Evolutionary conservation across 2,797 vertebrate genomes (phyloP), one percentile per base, ranked within the genome.

Genomic region (Hozukius guyotensis): DNA sequence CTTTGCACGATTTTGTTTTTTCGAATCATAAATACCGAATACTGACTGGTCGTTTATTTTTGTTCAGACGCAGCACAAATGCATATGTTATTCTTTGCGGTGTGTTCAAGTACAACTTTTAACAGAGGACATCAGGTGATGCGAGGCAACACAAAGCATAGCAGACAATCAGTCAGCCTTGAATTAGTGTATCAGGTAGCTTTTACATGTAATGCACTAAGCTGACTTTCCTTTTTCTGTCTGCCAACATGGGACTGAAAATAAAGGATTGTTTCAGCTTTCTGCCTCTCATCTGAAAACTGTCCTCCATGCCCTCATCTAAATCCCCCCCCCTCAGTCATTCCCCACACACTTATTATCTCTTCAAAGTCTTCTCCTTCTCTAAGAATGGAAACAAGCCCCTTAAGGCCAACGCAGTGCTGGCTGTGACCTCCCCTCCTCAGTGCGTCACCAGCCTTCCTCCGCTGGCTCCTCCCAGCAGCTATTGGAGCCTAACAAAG

Each of bases 311-410:
- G 70, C 34, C 62, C 52, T 38, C 24, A 60, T 75, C 61, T 69
- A 63, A 85, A 84, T 56, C 76, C 62, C 49, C 66, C 80, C 62
- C 62, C 61, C 32, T n/a, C 49, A 32, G 68, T 75, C 80, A 72
- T 42, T 72, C 60, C 67, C 60, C 27, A 52, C 72, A 68, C 82
- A 57, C 72, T 78, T 78, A 74, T 85, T 79, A 83, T 88, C 77
- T 84, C 80, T 77, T 87, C 83, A 77, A 81, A 84, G 72, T 80
- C 62, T 73, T 90, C 71, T 83, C 42, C 59, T 75, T 46, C 32
- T 81, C 88, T 24, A 72, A 86, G 86, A 90, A 87, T 84, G 85
- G 79, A 92, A 86, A 87, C 84, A 82, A 78, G 81, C 78, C 90
- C 83, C 83, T 93, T 87, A 91, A 93, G 88, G 89, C 69, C 31